These are phyloP conservation scores for Etheostoma cragini DNA, from an alignment of 2,113 vertebrate genomes.

Conservation along the genomic window DNA sequence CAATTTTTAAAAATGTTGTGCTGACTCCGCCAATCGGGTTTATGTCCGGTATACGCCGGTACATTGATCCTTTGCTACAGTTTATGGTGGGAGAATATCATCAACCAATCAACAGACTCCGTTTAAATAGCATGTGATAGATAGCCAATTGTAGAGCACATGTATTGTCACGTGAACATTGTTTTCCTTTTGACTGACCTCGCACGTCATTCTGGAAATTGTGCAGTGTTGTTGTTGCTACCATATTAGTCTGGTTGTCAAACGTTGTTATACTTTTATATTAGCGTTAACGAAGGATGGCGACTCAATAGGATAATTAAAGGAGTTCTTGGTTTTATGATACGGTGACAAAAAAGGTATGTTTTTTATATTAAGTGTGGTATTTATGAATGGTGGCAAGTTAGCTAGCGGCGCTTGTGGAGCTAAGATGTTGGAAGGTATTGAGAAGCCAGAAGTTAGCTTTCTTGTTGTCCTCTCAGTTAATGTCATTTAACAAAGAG, in stretches of 20 bases:
- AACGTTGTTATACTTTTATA: neutral
- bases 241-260: no score
- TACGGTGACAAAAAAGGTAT: conserved; percentile 50
- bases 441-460: neutral
- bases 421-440: conserved; percentile 29
- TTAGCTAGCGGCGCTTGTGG: conserved; percentile 33
- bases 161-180: conserved; percentile 52
- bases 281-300: neutral
- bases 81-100: neutral
- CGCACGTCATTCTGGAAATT: conserved; percentile 19
- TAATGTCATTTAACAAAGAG: neutral
- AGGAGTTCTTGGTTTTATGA: neutral
- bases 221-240: neutral
- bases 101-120: conserved; percentile 67
- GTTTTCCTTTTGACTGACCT: conserved; percentile 63
- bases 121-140: conserved; percentile 6
- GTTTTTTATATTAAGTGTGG: conserved; percentile 16
- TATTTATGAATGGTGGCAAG: conserved; percentile 10
- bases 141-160: conserved; percentile 61
- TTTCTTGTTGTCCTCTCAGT: neutral
- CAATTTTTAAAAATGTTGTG: neutral
- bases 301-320: neutral
- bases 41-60: neutral
- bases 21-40: neutral
- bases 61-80: fast-evolving